A percentile compares a stretch with the other conserved stretches of the same genome.
Evolutionary conservation across 2,888 invertebrate genomes (phyloP).

Genomic region (Microplitis manilae): DNA sequence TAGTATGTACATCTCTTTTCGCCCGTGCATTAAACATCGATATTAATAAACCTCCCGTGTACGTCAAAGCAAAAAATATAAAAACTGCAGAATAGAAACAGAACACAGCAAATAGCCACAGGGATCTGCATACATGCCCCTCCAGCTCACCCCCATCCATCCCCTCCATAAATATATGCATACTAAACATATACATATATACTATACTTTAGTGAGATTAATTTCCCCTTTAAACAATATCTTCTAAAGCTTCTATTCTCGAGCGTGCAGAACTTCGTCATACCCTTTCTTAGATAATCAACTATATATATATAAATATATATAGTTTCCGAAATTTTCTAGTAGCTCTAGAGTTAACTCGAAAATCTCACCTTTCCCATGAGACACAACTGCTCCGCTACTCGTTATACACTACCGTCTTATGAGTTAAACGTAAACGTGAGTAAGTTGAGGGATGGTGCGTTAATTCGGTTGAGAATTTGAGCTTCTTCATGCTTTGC

Average conservation of each 20-base stretch:
- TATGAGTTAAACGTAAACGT: neutral
- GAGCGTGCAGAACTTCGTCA: neutral
- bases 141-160: neutral
- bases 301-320: neutral
- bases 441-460: conserved; percentile 2
- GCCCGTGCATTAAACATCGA: conserved; percentile 39
- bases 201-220: neutral
- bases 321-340: neutral
- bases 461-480: conserved; percentile 34
- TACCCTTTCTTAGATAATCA: conserved; percentile 1
- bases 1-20: conserved; percentile 46
- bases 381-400: neutral
- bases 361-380: conserved; percentile 7
- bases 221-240: neutral
- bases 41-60: conserved; percentile 33
- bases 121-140: conserved; percentile 2
- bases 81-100: conserved; percentile 13
- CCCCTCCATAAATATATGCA: neutral
- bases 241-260: neutral
- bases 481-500: conserved; percentile 37
- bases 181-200: neutral
- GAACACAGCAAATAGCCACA: conserved; percentile 25
- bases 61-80: conserved; percentile 31
- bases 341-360: conserved; percentile 12
- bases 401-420: neutral